Percentiles rank a stretch among this genome's conserved stretches.
These are phyloP conservation scores for Nemapogon koenigi DNA, from an alignment of 2,888 invertebrate genomes.

Conservation along the genomic window DNA sequence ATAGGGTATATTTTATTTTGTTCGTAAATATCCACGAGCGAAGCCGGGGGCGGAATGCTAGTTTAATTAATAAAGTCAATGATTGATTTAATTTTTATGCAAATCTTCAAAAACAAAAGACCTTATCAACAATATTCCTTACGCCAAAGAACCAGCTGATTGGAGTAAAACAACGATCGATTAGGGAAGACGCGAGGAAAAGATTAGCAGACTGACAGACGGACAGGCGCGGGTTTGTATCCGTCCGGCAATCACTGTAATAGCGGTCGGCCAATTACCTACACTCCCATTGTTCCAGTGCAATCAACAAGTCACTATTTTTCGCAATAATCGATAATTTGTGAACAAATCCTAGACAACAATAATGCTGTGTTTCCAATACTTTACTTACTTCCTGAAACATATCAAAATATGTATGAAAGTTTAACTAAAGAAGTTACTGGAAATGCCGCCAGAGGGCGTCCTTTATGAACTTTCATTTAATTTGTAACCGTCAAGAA, in stretches of 20 bases:
- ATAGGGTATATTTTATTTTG: too few relatives aligned
- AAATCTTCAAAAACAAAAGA: too few relatives aligned
- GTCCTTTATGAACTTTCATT: too few relatives aligned
- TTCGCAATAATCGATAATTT: conserved; percentile 3
- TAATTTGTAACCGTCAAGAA: too few relatives aligned
- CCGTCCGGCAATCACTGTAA: conserved; percentile 5
- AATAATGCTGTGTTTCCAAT: neutral
- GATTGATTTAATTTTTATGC: too few relatives aligned
- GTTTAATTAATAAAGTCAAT: too few relatives aligned
- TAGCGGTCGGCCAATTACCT: conserved; percentile 4
- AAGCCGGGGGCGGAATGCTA: too few relatives aligned
- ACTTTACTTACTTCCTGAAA: too few relatives aligned
- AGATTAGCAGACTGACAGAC: conserved; percentile 7
- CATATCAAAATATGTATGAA: too few relatives aligned
- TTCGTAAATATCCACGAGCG: too few relatives aligned
- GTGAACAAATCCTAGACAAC: neutral
- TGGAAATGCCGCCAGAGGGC: too few relatives aligned
- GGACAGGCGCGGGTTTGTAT: neutral
- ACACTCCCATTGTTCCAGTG: conserved; percentile 2
- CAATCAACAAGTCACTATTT: conserved; percentile 7
- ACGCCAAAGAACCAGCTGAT: conserved; percentile 1
- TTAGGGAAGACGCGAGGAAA: conserved; percentile 5
- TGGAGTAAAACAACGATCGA: conserved; percentile 2
- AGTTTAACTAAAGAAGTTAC: too few relatives aligned
- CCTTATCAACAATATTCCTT: conserved; percentile 5